A percentile compares a stretch with the other conserved stretches of the same genome.
phyloP scores from a whole-genome alignment of 2,113 vertebrate genomes.

The Peromyscus californicus region DNA sequence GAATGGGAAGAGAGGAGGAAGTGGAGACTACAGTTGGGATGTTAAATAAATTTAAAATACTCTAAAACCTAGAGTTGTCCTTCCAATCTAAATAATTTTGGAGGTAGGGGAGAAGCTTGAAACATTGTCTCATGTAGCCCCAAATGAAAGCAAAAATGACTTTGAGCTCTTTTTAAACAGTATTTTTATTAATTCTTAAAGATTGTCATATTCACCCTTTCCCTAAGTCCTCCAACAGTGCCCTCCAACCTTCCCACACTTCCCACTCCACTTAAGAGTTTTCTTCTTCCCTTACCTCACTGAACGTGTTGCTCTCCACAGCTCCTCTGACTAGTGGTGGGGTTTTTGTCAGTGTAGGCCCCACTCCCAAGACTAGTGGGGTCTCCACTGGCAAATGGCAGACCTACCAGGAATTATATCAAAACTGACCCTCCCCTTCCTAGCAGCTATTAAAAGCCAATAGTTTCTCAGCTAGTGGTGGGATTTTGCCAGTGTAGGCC shows the following conservation, averaged over 20 bases:
- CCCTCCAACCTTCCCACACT: not conserved
- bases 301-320: not conserved
- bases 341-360: not conserved
- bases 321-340: not conserved
- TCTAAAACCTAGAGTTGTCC: not conserved
- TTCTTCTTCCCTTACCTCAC: not conserved
- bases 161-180: not conserved
- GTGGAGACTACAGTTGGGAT: no score
- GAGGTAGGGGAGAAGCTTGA: not conserved
- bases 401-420: not conserved
- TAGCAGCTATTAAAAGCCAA: not conserved
- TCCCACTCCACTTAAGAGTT: not conserved
- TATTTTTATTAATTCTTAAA: not conserved
- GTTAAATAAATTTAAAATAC: no score
- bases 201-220: not conserved
- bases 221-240: not conserved
- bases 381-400: not conserved
- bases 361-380: not conserved
- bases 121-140: not conserved
- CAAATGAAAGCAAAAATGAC: not conserved
- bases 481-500: not conserved
- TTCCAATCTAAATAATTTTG: not conserved
- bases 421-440: not conserved
- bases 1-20: no score
- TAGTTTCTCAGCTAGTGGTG: not conserved